These are phyloP conservation scores for Scaptomyza pallida DNA, from an alignment of 1,140 invertebrate species.

Conservation along the genomic window DNA sequence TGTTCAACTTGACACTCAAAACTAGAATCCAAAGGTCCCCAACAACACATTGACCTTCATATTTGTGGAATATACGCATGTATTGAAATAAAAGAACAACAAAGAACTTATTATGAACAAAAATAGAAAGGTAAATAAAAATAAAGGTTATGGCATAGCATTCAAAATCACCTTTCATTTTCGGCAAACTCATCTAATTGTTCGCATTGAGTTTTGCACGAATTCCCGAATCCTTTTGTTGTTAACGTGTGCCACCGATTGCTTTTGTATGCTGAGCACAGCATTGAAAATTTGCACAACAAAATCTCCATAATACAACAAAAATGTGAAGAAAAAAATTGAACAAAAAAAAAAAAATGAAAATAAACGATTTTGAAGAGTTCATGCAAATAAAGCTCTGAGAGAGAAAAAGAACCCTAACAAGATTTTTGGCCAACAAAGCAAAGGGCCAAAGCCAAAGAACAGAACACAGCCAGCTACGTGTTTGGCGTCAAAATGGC, in stretches of 20 bases:
- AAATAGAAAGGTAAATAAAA: no score
- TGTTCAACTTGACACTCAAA: background rate
- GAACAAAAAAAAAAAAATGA: conserved; percentile 9
- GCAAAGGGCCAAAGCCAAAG: conserved; percentile 48
- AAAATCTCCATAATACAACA: conserved; percentile 45
- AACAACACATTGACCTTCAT: background rate
- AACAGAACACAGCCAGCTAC: conserved; percentile 45
- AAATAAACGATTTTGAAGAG: conserved; percentile 60
- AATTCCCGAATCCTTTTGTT: conserved; percentile 42
- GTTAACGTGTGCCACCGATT: conserved; percentile 47
- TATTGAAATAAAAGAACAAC: background rate
- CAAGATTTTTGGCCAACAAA: conserved; percentile 69
- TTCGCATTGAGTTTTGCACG: conserved; percentile 17
- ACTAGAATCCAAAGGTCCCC: background rate
- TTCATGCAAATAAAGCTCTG: conserved; percentile 72
- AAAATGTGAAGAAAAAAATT: background rate
- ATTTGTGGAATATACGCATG: background rate
- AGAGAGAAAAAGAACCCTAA: conserved; percentile 57
- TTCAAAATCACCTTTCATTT: conserved; percentile 32
- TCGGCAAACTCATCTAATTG: conserved; percentile 46
- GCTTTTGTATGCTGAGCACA: conserved; percentile 65
- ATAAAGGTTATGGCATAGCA: conserved; percentile 4
- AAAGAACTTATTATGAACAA: background rate
- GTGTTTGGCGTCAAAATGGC: conserved; percentile 78
- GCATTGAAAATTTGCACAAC: conserved; percentile 48